phyloP scores from a whole-genome alignment of 2,113 vertebrate genomes.

The Syrrhaptes paradoxus region DNA sequence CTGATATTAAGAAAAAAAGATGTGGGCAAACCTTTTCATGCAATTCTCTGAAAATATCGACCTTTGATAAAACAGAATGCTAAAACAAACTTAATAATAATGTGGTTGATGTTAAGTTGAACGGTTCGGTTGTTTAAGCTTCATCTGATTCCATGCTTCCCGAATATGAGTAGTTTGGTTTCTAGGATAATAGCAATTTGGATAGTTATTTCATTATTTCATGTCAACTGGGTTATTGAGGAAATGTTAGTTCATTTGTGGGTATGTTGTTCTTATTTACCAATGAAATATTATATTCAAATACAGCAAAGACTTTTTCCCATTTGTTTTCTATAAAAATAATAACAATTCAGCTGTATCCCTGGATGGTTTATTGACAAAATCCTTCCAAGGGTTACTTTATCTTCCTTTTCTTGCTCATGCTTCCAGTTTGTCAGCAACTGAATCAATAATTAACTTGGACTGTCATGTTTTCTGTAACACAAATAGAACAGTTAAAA shows the following conservation, averaged over 20 bases:
- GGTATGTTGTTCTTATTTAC: slow-evolving; percentile 40
- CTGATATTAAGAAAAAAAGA: background rate
- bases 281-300: slow-evolving; percentile 5
- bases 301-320: background rate
- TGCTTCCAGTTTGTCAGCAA: slow-evolving; percentile 22
- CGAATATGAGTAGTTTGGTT: slow-evolving; percentile 1
- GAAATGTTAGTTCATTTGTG: slow-evolving; percentile 33
- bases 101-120: background rate
- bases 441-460: slow-evolving; percentile 38
- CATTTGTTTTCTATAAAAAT: slow-evolving; percentile 21
- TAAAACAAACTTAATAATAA: background rate
- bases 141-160: slow-evolving; percentile 17
- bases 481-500: slow-evolving; percentile 36
- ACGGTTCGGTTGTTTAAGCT: background rate
- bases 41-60: background rate
- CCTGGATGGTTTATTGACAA: background rate
- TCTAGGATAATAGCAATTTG: slow-evolving; percentile 6
- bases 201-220: slow-evolving; percentile 48
- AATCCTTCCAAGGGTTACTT: background rate
- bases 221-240: slow-evolving; percentile 21
- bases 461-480: slow-evolving; percentile 5
- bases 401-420: background rate
- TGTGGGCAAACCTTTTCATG: background rate
- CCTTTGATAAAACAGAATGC: background rate
- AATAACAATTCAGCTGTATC: background rate